A percentile compares a stretch with the other conserved stretches of the same genome.
Conservation (phyloP, 2,888 invertebrate genomes). For the Spisula solida region DNA sequence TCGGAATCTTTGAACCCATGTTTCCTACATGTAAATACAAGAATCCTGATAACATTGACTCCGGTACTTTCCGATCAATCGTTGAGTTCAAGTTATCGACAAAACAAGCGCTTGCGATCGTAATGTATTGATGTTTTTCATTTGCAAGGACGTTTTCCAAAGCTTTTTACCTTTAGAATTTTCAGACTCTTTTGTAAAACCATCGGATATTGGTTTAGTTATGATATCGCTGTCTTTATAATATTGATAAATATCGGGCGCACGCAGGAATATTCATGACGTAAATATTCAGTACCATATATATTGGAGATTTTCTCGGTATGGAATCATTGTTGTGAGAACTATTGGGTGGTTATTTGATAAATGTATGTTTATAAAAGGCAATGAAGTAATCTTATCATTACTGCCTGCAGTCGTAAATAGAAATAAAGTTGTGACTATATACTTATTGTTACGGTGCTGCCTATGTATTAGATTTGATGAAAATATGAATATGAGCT, state of each 20-base stretch:
- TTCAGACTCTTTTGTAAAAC: slow-evolving; percentile 12
- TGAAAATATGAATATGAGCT: neutral
- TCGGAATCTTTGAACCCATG: neutral
- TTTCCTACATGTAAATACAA: neutral
- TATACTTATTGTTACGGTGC: no score
- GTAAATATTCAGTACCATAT: neutral
- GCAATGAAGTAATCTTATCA: neutral
- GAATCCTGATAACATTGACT: neutral
- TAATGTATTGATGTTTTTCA: neutral
- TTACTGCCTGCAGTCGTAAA: neutral
- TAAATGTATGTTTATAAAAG: neutral
- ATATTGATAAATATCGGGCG: slow-evolving; percentile 3
- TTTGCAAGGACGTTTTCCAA: neutral
- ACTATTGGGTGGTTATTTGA: neutral
- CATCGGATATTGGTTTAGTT: slow-evolving; percentile 15
- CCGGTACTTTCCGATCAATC: neutral
- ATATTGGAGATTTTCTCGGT: slow-evolving; percentile 7
- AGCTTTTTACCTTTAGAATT: slow-evolving; percentile 18
- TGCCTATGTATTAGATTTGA: neutral
- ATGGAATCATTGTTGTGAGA: neutral
- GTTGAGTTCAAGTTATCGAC: neutral
- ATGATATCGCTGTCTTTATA: neutral
- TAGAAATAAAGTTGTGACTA: neutral
- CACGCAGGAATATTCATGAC: slow-evolving; percentile 1
- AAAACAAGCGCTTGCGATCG: neutral